A percentile compares a stretch with the other conserved stretches of the same genome.
Conservation (phyloP, 2,888 invertebrate species). For the Hemaris fuciformis region DNA sequence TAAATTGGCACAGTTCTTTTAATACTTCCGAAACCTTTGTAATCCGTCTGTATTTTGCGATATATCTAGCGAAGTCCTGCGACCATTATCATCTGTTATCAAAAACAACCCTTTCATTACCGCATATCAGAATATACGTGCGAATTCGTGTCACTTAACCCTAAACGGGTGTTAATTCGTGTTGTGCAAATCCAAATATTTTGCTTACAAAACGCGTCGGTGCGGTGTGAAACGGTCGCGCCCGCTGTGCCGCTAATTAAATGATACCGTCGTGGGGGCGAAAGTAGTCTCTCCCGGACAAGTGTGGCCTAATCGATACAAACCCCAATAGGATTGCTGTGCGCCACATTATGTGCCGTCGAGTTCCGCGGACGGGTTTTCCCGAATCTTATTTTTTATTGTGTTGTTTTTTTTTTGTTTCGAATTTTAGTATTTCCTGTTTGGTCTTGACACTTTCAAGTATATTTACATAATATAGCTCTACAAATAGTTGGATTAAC, state of each 20-base stretch:
- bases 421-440: no score
- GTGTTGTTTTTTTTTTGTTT: background rate
- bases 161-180: background rate
- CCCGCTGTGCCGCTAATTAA: background rate
- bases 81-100: no score
- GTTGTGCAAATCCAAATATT: background rate
- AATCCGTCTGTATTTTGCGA: no score
- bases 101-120: no score
- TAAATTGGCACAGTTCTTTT: no score
- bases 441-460: no score
- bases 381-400: background rate
- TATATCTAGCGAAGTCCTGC: no score
- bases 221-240: background rate
- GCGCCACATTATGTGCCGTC: background rate
- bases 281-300: background rate
- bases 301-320: conserved; percentile 1
- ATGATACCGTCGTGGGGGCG: background rate
- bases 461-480: no score
- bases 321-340: background rate
- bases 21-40: no score
- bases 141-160: background rate
- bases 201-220: background rate
- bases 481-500: no score
- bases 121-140: background rate
- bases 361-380: background rate